Evolutionary conservation across 2,888 invertebrate genomes (phyloP).

Genomic region (Meta bourneti): DNA sequence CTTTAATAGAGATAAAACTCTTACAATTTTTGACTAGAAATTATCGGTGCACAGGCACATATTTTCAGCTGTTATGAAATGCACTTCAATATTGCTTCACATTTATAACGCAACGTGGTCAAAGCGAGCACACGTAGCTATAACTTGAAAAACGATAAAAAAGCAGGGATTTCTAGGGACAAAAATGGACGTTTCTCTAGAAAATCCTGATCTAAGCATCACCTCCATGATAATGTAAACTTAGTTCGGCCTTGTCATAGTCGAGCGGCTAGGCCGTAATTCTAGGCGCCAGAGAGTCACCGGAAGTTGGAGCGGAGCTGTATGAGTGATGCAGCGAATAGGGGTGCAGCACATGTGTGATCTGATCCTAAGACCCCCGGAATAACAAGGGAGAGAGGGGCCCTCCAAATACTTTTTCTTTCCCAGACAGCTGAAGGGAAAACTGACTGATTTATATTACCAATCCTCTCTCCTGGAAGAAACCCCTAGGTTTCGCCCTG

Average conservation of each 20-base stretch:
- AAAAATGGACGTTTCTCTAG: background rate
- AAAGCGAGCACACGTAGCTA: background rate
- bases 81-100: background rate
- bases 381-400: conserved; percentile 57
- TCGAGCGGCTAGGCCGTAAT: background rate
- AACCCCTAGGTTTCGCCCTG: conserved; percentile 10
- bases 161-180: background rate
- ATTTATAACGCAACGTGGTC: background rate
- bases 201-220: background rate
- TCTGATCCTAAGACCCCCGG: conserved; percentile 33
- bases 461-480: conserved; percentile 33
- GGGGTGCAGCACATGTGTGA: conserved; percentile 31
- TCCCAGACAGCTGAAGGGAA: conserved; percentile 42
- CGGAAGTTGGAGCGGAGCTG: conserved; percentile 27
- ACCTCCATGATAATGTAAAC: background rate
- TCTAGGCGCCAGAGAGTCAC: conserved; percentile 33
- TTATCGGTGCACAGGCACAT: background rate
- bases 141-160: background rate
- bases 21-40: background rate
- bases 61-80: background rate
- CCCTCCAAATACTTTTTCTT: conserved; percentile 23
- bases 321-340: conserved; percentile 32
- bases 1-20: no score
- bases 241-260: background rate
- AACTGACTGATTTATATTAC: conserved; percentile 54